Conservation (phyloP, 1,140 invertebrate genomes). For the Cherax destructor region DNA sequence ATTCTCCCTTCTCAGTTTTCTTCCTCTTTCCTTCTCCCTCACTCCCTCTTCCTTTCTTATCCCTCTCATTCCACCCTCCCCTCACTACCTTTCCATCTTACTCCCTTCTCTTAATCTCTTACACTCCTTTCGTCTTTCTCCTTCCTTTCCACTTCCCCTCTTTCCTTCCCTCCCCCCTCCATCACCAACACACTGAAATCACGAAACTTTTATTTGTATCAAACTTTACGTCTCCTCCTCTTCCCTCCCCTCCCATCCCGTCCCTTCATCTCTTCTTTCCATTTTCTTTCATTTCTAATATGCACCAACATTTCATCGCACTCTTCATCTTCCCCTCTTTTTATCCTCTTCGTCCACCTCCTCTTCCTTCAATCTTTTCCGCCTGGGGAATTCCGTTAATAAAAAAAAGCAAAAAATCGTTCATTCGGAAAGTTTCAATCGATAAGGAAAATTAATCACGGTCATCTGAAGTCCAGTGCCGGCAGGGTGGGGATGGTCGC, state of each 20-base stretch:
- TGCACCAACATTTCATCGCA: neutral
- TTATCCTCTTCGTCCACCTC: neutral
- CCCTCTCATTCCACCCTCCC: neutral
- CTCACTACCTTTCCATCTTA: neutral
- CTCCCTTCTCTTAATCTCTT: neutral
- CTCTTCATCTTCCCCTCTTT: neutral
- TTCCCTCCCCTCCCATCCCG: no score
- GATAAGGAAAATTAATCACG: constrained; percentile 58
- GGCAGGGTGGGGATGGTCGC: neutral
- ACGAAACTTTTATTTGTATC: constrained; percentile 4
- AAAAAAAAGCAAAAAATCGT: constrained; percentile 17
- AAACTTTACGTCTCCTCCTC: neutral
- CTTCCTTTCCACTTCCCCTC: neutral
- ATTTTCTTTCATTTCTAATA: neutral
- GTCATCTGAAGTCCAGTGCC: constrained; percentile 52
- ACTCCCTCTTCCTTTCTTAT: neutral
- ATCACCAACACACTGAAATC: neutral
- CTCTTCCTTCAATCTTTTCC: neutral
- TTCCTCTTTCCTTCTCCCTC: neutral
- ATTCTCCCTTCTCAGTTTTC: no score
- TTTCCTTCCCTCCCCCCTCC: neutral
- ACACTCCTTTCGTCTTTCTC: neutral
- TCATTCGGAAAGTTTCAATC: constrained; percentile 51
- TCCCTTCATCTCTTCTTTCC: neutral
- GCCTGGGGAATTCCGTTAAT: constrained; percentile 22